Percentiles rank a stretch among this genome's conserved stretches.
Evolutionary conservation across 2,888 invertebrate species (phyloP).

Genomic region (Stenchaetothrips biformis): DNA sequence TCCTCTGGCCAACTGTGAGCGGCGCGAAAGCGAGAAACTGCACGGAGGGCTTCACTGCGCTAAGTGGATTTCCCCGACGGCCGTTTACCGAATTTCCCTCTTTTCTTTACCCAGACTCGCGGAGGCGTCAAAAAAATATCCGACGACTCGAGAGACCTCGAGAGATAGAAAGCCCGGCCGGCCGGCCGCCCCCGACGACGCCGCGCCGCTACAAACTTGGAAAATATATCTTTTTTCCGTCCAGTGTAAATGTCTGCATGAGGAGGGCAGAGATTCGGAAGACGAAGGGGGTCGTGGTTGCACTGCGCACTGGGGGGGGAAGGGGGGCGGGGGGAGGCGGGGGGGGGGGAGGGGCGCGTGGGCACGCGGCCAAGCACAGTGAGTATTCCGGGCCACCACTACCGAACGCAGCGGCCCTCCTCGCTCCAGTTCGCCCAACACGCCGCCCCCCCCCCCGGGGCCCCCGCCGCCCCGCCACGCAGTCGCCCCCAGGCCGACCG

Average conservation of each 20-base stretch:
- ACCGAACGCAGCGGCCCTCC: neutral
- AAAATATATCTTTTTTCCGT: neutral
- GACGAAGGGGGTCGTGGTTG: neutral
- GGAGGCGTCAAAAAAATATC: no score
- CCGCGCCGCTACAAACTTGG: no score
- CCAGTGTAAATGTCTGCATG: conserved; percentile 21
- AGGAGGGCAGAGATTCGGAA: neutral
- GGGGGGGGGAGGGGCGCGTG: neutral
- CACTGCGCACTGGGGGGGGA: neutral
- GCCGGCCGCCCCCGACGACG: no score
- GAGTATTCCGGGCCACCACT: neutral
- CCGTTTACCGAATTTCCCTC: no score
- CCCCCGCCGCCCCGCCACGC: neutral
- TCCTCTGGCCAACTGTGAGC: no score
- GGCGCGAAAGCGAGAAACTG: no score
- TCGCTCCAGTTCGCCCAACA: neutral
- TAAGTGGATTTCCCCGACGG: no score
- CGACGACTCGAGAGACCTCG: no score
- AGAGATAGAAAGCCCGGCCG: no score
- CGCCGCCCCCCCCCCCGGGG: neutral
- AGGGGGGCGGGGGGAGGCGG: no score
- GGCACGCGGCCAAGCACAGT: conserved; percentile 2
- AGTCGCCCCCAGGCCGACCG: neutral
- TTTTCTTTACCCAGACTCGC: no score
- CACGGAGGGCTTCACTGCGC: no score